These are phyloP conservation scores for Oncorhynchus keta DNA, from an alignment of 2,113 vertebrate species.

Conservation along the genomic window DNA sequence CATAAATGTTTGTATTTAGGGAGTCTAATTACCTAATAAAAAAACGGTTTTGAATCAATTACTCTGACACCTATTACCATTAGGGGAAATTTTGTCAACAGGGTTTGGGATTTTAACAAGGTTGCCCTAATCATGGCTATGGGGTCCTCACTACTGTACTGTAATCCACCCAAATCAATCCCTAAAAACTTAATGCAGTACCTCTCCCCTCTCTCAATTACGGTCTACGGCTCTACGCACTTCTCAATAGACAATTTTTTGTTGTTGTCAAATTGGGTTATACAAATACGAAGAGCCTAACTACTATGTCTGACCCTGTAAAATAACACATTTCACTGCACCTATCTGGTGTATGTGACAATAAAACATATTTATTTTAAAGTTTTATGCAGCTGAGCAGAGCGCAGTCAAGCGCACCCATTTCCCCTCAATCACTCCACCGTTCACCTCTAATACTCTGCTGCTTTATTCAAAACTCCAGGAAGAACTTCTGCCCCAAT, in stretches of 20 bases:
- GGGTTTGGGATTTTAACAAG: conserved; percentile 38
- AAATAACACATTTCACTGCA: background rate
- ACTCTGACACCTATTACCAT: conserved; percentile 37
- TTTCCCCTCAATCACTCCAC: too few species aligned
- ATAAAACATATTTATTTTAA: too few species aligned
- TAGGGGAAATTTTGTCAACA: conserved; percentile 37
- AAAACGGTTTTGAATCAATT: conserved; percentile 29
- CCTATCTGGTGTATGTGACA: too few species aligned
- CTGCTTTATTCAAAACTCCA: conserved; percentile 34
- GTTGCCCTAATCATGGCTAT: conserved; percentile 43
- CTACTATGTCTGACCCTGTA: conserved; percentile 18
- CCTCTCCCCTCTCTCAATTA: conserved; percentile 16
- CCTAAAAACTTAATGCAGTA: background rate
- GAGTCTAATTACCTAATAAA: conserved; percentile 59
- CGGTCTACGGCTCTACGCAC: too few species aligned
- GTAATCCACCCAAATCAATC: background rate
- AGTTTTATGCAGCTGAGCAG: too few species aligned
- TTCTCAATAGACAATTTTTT: conserved; percentile 4
- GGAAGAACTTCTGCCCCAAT: conserved; percentile 10
- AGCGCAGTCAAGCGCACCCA: too few species aligned
- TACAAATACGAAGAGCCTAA: conserved; percentile 52
- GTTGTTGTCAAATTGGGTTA: conserved; percentile 36
- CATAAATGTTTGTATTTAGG: conserved; percentile 16
- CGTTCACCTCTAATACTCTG: background rate
- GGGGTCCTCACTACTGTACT: conserved; percentile 21